Evolutionary conservation across 2,113 vertebrate genomes (phyloP).

Genomic region (Coregonus clupeaformis): DNA sequence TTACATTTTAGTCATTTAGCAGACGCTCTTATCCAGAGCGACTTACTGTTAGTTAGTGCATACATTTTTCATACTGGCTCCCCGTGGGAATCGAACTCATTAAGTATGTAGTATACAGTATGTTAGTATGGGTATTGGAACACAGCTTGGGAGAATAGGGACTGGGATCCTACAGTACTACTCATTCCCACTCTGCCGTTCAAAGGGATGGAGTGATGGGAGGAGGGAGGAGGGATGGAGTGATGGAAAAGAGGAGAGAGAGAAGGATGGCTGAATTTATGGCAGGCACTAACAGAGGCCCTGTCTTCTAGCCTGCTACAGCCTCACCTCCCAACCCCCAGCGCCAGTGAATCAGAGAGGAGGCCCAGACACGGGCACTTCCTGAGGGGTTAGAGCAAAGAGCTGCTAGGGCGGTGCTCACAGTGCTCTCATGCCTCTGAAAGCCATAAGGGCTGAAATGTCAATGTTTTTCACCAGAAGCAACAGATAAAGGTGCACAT

Average conservation of each 20-base stretch:
- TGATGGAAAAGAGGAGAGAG: conserved; percentile 10
- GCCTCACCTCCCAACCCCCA: conserved; percentile 28
- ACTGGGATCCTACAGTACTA: background rate
- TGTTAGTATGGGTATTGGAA: no score
- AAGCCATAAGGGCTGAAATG: no score
- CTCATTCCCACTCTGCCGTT: conserved; percentile 7
- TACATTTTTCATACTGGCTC: no score
- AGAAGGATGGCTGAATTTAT: conserved; percentile 34
- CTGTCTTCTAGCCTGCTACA: conserved; percentile 25
- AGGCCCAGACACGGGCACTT: background rate
- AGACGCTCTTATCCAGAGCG: no score
- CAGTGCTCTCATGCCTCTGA: no score
- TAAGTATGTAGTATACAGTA: no score
- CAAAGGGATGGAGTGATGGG: conserved; percentile 35
- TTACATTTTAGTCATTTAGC: no score
- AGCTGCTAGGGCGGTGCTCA: background rate
- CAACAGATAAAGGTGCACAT: background rate
- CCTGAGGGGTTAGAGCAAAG: background rate
- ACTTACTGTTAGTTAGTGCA: no score
- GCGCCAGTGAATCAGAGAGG: background rate
- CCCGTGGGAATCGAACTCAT: no score
- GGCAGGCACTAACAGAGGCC: conserved; percentile 43
- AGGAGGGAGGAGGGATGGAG: conserved; percentile 7
- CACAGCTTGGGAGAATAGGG: background rate
- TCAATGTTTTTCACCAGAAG: background rate